A percentile compares a stretch with the other conserved stretches of the same genome.
Conservation (phyloP, 2,888 invertebrate species). For the Aporophyla nigra region DNA sequence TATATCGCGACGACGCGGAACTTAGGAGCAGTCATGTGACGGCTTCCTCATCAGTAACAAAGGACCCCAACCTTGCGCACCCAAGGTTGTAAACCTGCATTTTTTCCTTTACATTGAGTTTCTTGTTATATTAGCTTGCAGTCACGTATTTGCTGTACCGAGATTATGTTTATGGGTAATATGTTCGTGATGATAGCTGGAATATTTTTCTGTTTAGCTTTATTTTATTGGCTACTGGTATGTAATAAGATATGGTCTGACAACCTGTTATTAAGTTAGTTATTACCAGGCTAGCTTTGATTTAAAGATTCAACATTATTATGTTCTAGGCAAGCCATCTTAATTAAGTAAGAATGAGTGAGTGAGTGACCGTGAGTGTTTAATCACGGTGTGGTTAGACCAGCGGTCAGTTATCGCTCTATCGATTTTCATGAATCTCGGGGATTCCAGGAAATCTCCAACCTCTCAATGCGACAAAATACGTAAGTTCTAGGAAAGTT, state of each 20-base stretch:
- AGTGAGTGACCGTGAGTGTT: background rate
- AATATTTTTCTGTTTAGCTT: constrained; percentile 36
- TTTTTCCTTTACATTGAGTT: constrained; percentile 44
- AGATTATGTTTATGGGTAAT: constrained; percentile 46
- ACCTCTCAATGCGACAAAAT: background rate
- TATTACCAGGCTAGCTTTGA: background rate
- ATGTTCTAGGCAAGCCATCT: background rate
- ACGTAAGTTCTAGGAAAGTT: background rate
- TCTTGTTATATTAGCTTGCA: constrained; percentile 22
- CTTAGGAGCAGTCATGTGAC: constrained; percentile 13
- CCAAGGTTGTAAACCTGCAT: constrained; percentile 43
- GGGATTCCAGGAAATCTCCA: too few relatives aligned
- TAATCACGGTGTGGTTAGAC: background rate
- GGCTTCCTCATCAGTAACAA: constrained; percentile 53
- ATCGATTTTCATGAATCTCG: background rate
- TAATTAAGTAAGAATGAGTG: background rate
- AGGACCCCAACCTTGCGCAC: constrained; percentile 43
- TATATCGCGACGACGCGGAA: constrained; percentile 48
- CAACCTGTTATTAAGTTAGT: constrained; percentile 16
- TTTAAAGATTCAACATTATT: background rate
- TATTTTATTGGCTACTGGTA: constrained; percentile 12
- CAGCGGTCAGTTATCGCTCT: background rate
- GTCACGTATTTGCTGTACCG: constrained; percentile 44
- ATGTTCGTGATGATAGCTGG: constrained; percentile 50
- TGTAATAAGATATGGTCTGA: constrained; percentile 14